Base-by-base conservation (phyloP, 1,140 invertebrate genomes). In the Whitmania pigra region DNA sequence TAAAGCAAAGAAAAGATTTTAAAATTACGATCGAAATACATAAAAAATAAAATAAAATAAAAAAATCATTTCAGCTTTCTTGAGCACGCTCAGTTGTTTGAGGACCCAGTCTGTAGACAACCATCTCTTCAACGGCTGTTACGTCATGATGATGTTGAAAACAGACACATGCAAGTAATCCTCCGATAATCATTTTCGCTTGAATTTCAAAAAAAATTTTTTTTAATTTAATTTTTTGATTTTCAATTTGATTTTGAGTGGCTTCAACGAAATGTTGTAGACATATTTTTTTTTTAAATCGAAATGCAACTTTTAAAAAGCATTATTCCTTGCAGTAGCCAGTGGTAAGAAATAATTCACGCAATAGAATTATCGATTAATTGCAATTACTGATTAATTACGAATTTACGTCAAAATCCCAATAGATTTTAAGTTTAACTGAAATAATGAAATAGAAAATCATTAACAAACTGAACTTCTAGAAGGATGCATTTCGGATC, bases 91-190 rank as follows among this genome's bases (percentile, higher is more conserved):
- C 17, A 36, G 20, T 22, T 70, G 69, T 31, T 22, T 70, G 69
- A 70, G 25, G 17, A 70, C 69, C 2, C 69, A 70, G 22, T 70
- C 69, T 36, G 49, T 36, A 0, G 69, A 70, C 31, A 70, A 70
- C 18, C 69, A 70, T 36, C 49, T 70, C 36, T 70, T 70, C 69
- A 49, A 70, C 25, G 69, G 69, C n/a, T 70, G 69, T 25, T 70
- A 70, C 43, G 49, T 70, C 9, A 70, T 70, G 69, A 70, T 70
- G 69, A 3, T 27, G 69, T 53, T 70, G 31, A 36, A 49, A 29
- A 54, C n/a, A 49, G 49, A 70, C 20, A 43, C 69, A 70, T 70
- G 69, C 31, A 49, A 70, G n/a, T 70, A 25, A 49, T 22, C 53
- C 31, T 22, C 53, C 31, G 27, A 40, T 68, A 6, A 27, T 29